Conservation (phyloP, 1,140 invertebrate genomes). For the Lutraria rhynchaena region DNA sequence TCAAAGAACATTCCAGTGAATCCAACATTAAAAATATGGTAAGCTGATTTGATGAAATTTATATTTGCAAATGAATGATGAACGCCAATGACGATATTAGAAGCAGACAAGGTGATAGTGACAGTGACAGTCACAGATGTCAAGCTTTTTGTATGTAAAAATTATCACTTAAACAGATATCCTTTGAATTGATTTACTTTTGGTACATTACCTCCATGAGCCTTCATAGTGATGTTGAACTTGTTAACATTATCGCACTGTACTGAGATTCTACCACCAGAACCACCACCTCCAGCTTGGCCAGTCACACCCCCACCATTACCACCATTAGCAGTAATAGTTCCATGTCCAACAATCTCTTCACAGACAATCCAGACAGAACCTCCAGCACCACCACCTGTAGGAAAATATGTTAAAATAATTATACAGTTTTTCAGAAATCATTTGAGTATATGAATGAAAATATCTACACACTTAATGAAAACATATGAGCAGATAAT, state of each 20-base stretch:
- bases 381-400: constrained; percentile 75
- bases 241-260: constrained; percentile 68
- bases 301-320: constrained; percentile 51
- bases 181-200: too few species aligned
- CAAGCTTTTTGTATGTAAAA: not conserved
- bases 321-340: constrained; percentile 68
- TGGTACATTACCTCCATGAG: constrained; percentile 72
- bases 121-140: not conserved
- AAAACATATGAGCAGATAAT: too few species aligned
- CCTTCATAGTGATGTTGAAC: constrained; percentile 70
- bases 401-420: not conserved
- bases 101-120: too few species aligned
- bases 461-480: too few species aligned
- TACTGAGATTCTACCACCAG: constrained; percentile 72
- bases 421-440: too few species aligned
- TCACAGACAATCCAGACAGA: constrained; percentile 75
- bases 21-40: too few species aligned
- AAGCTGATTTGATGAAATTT: too few species aligned
- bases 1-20: too few species aligned
- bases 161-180: not conserved
- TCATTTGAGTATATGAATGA: too few species aligned
- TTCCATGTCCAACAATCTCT: constrained; percentile 71
- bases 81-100: too few species aligned
- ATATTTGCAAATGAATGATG: too few species aligned
- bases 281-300: constrained; percentile 69